Evolutionary conservation across 2,797 vertebrate species (phyloP), one percentile per base, ranked within the genome.

Genomic region (Chloroceryle amazona): DNA sequence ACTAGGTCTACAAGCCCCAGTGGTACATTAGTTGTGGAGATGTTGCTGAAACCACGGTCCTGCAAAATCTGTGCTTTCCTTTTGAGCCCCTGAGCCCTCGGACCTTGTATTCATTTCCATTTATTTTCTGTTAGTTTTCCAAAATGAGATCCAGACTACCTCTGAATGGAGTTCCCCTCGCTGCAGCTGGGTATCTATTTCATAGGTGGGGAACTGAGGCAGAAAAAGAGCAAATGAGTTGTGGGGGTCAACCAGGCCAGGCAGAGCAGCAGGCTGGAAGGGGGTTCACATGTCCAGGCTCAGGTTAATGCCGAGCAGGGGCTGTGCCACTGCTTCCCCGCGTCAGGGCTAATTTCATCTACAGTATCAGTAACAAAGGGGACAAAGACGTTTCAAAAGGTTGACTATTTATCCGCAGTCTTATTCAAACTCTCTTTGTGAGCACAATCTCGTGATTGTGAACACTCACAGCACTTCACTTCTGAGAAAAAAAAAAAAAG

Each of bases 301-400:
- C 84, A 91, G 89, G 82, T 93, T 95, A 86, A 88, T 18, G 63
- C 54, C 78, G 23, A 61, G 85, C 68, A 49, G 37, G 82, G 61
- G 42, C 90, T 28, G 3, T 11, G 68, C 51, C 2, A 7, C 46
- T 3, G 10, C 71, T 75, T 83, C 66, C 71, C 28, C 29, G 39
- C 39, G 35, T 78, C n/a, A 61, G 70, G 51, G 70, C 90, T 93
- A 94, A 91, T 96, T 93, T 94, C 13, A 49, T 91, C 73, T 74
- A 75, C 54, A 70, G 51, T 88, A 86, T 73, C 57, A 7, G 29
- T 84, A 91, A 96, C 90, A 95, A 89, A 89, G 8, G 87, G 51
- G 82, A 90, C 70, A 95, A 91, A 96, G 89, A 39, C 39, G 29
- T 94, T 95, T 95, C 87, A 81, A 83, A 96, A 90, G 95, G 62